Evolutionary conservation across 1,140 invertebrate species (phyloP).

Genomic region (Zaprionus vittiger): DNA sequence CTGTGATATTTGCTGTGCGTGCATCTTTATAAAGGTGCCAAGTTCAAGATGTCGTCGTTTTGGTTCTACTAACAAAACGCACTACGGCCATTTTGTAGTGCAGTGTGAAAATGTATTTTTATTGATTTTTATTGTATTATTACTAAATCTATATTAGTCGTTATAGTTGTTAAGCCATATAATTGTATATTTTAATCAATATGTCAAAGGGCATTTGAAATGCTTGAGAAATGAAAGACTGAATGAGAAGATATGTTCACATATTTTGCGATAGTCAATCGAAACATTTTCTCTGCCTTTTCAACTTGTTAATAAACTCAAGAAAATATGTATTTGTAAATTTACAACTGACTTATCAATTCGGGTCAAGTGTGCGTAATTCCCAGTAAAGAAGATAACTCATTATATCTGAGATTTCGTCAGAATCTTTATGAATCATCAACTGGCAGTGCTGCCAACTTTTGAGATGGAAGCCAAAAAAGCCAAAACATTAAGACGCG

Average conservation of each 20-base stretch:
- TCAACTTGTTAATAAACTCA: constrained; percentile 28
- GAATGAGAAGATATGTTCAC: constrained; percentile 57
- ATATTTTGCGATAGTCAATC: constrained; percentile 39
- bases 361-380: background rate
- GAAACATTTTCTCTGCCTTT: constrained; percentile 46
- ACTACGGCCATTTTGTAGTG: constrained; percentile 28
- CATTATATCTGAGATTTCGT: background rate
- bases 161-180: constrained; percentile 14
- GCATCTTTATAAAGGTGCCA: constrained; percentile 11
- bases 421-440: background rate
- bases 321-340: constrained; percentile 12
- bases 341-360: constrained; percentile 2
- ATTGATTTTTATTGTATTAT: constrained; percentile 30
- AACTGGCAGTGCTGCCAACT: background rate
- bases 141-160: constrained; percentile 8
- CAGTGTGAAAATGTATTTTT: constrained; percentile 50
- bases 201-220: constrained; percentile 38
- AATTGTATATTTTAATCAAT: constrained; percentile 26
- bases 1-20: constrained; percentile 73
- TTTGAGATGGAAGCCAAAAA: background rate
- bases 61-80: constrained; percentile 11
- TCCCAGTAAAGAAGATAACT: background rate
- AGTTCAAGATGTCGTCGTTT: constrained; percentile 35
- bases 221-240: constrained; percentile 61
- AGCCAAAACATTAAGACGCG: no score